Evolutionary conservation across 1,140 invertebrate genomes (phyloP).

Genomic region (Microplitis mediator): DNA sequence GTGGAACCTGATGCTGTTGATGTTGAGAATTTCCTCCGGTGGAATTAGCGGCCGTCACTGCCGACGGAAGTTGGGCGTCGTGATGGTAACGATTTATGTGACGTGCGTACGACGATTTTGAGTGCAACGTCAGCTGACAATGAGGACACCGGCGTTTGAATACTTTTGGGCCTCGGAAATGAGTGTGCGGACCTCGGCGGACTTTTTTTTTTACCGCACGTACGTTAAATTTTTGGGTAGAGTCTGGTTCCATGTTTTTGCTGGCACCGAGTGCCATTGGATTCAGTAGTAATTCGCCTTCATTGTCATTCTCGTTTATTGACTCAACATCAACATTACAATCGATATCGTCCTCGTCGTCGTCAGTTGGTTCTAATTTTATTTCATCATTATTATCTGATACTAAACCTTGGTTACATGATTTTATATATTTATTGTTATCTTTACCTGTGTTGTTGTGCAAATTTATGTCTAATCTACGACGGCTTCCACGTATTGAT

Average conservation of each 20-base stretch:
- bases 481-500: too few species aligned
- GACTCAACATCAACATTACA: slow-evolving; percentile 45
- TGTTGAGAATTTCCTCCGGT: neutral
- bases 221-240: slow-evolving; percentile 46
- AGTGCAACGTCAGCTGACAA: slow-evolving; percentile 54
- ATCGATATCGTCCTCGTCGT: slow-evolving; percentile 39
- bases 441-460: too few species aligned
- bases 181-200: slow-evolving; percentile 46
- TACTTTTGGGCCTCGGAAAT: slow-evolving; percentile 46
- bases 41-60: neutral
- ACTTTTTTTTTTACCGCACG: slow-evolving; percentile 39
- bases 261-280: slow-evolving; percentile 39
- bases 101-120: slow-evolving; percentile 47
- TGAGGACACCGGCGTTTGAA: slow-evolving; percentile 52
- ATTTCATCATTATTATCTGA: neutral
- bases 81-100: slow-evolving; percentile 55
- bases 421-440: too few species aligned
- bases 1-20: neutral
- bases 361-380: slow-evolving; percentile 18
- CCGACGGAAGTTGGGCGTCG: slow-evolving; percentile 6
- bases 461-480: too few species aligned
- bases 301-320: slow-evolving; percentile 31
- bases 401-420: too few species aligned
- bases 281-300: slow-evolving; percentile 45
- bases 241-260: slow-evolving; percentile 52